Base-by-base conservation (phyloP, 2,888 invertebrate genomes). In the Panzeria rudis region DNA sequence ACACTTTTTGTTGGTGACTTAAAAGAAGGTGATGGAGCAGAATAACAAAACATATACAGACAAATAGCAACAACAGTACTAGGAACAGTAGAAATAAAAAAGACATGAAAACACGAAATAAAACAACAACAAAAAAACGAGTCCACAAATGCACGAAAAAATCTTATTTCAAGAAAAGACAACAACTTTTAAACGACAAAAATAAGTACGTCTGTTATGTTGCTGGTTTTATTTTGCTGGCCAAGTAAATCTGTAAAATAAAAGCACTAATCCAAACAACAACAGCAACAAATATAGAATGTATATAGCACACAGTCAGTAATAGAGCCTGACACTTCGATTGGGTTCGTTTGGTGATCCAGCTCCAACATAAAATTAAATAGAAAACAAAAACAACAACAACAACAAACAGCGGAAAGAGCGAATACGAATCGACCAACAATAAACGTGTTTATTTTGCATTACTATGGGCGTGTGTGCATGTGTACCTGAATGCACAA, bases 11-110 rank as follows among this genome's bases (percentile, higher is more conserved):
- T 62, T 62, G 59, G 52, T 75, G 25, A n/a, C 13, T 69, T 41
- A 73, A 83, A 85, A 86, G 82, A 86, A 86, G 87, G 83, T 84
- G 76, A 85, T 86, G 83, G 78, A 77, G 76, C 73, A 73, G 32
- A 68, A 52, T 23, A 35, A 35, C 29, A 66, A 82, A 52, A 59
- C 32, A 2, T 17, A 32, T 8, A 32, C 41, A 79, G 35, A 29
- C 64, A 64, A 35, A 25, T 15, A 23, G 56, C 44, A 35, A 41
- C 7, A 54, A 64, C 52, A 66, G 44, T 61, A 83, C 23, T 75
- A 79, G 29, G 11, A 20, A 20, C 44, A 56, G 47, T 6, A 6
- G 47, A 38, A 62, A 64, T 25, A 47, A 61, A 38, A 61, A 56
- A 4, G 9, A 41, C 5, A 25, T n/a, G 20, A 25, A 68, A 56